Evolutionary conservation across 2,888 invertebrate species (phyloP).

Genomic region (Acanthosepion pharaonis): DNA sequence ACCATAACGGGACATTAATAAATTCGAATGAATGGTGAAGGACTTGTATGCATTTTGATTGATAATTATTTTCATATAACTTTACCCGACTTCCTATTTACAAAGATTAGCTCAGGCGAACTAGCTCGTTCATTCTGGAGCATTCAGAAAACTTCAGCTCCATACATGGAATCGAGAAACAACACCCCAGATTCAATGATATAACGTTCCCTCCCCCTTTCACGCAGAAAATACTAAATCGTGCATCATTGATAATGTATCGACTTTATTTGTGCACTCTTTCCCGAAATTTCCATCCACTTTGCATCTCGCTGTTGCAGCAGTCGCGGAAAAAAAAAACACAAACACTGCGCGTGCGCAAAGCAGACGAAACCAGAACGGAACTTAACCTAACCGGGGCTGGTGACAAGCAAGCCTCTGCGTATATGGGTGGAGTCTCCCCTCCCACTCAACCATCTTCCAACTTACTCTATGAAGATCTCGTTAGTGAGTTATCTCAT

Average conservation of each 20-base stretch:
- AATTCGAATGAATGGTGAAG: not conserved
- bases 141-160: not conserved
- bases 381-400: not conserved
- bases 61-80: not conserved
- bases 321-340: not conserved
- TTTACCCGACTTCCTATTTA: not conserved
- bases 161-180: not conserved
- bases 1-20: slow-evolving; percentile 10
- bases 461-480: not conserved
- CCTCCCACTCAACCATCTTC: not conserved
- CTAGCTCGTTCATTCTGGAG: not conserved
- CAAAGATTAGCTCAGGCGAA: not conserved
- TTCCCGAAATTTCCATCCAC: not conserved
- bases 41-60: not conserved
- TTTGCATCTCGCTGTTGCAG: not conserved
- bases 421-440: not conserved
- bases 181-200: not conserved
- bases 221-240: not conserved
- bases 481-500: not conserved
- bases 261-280: not conserved
- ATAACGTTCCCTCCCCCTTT: not conserved
- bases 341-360: too few relatives aligned
- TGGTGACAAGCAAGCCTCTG: not conserved
- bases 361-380: not conserved
- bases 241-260: slow-evolving; percentile 8